Conservation (phyloP, 2,888 invertebrate species). For the Drosophila leonis region DNA sequence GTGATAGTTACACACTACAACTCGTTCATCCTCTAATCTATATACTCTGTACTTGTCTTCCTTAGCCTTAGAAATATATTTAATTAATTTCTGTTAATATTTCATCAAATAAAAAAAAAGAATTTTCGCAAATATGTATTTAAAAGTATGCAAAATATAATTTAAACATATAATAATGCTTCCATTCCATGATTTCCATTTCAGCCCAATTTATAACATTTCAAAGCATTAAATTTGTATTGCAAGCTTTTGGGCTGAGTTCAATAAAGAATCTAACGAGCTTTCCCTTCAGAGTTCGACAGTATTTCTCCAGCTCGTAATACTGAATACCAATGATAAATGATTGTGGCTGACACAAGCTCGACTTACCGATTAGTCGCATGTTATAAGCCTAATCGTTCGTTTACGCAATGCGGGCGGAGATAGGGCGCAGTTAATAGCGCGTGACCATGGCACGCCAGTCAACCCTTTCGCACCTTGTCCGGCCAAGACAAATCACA, state of each 20-base stretch:
- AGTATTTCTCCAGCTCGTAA: neutral
- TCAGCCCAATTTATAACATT: neutral
- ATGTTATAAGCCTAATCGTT: constrained; percentile 8
- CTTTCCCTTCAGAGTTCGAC: neutral
- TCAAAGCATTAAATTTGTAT: neutral
- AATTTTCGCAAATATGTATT: too few species aligned
- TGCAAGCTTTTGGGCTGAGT: neutral
- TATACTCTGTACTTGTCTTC: too few species aligned
- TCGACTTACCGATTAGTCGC: constrained; percentile 13
- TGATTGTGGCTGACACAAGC: neutral
- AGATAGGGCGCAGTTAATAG: constrained; percentile 52
- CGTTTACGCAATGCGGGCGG: neutral
- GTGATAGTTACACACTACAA: too few species aligned
- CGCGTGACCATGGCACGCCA: constrained; percentile 57
- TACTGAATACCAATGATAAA: constrained; percentile 16
- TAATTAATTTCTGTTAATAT: too few species aligned
- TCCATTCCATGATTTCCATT: neutral
- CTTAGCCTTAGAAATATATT: too few species aligned
- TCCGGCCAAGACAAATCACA: constrained; percentile 74
- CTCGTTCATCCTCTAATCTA: too few species aligned
- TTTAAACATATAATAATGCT: too few species aligned
- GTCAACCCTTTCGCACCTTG: constrained; percentile 70
- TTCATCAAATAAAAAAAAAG: too few species aligned
- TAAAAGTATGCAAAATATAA: too few species aligned
- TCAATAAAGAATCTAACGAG: neutral